Base-by-base conservation (phyloP, 2,797 vertebrate species). In the Valencia hispanica region DNA sequence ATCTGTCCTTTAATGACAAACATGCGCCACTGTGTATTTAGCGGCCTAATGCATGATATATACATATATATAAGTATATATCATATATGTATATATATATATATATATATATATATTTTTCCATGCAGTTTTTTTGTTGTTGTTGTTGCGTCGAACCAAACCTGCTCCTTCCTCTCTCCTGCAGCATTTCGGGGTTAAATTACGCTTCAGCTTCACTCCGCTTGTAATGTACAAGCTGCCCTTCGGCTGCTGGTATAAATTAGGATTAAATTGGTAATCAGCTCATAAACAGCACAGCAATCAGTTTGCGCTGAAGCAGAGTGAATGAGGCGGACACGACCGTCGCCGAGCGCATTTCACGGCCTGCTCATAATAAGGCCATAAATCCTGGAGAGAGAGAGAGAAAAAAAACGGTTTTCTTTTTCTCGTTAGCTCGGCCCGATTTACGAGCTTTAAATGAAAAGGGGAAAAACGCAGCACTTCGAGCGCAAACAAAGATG, bases 371-470 rank as follows among this genome's bases (percentile, higher is more conserved):
- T 94, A 94, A 94, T 93, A 90, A 90, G 76, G 70, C 79, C 91
- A 88, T 94, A 94, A 90, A 92, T 94, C 87, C 86, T 53, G 73
- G 55, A 57, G 79, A 73, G 85, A 36, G 57, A 36, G 61, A 9
- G 30, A 6, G 3, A 77, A 68, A 30, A 82, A 81, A 78, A 82
- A 53, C 82, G 78, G 85, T 34, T 75, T 83, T 87, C 84, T 86
- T 79, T 39, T 85, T 86, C 88, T 94, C 90, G 89, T 94, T 94
- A 93, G 80, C n/a, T n/a, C n/a, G 63, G 85, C 68, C 75, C 77
- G 90, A 94, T 95, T 96, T 95, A 95, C 78, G 90, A 90, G 61
- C 76, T 85, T 87, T 81, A 90, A 94, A 95, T 92, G 90, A 94
- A 92, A 93, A 85, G n/a, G 27, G 69, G 68, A 78, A 78, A 79